Conservation (phyloP, 2,113 vertebrate species). For the Tapirus terrestris region DNA sequence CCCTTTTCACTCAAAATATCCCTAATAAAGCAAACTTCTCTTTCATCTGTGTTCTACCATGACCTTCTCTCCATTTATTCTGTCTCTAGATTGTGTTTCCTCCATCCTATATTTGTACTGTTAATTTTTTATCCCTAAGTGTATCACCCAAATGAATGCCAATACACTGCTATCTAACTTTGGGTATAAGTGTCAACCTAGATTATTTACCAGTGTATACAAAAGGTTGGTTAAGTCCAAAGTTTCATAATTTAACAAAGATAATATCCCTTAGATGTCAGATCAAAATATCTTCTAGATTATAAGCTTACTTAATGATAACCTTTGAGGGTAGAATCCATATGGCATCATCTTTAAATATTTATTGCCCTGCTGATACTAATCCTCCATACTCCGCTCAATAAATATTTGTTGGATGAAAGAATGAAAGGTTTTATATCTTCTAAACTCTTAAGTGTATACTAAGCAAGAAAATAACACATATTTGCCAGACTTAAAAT, state of each 20-base stretch:
- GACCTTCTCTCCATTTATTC: conserved; percentile 4
- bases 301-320: conserved; percentile 36
- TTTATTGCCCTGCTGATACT: neutral
- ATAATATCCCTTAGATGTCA: conserved; percentile 34
- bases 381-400: neutral
- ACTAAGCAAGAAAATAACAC: neutral
- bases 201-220: conserved; percentile 3
- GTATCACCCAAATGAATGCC: neutral
- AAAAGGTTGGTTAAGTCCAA: conserved; percentile 48
- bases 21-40: conserved; percentile 56
- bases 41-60: neutral
- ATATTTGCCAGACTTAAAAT: conserved; percentile 28
- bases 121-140: conserved; percentile 22
- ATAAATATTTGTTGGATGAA: conserved; percentile 18
- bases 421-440: neutral
- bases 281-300: conserved; percentile 24
- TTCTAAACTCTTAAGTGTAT: conserved; percentile 34
- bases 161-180: neutral
- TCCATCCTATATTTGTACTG: neutral
- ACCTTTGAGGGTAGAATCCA: neutral
- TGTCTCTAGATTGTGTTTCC: neutral
- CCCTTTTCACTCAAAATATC: neutral
- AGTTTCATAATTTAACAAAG: conserved; percentile 49
- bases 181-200: neutral
- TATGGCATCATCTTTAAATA: neutral